Evolutionary conservation across 2,888 invertebrate genomes (phyloP).

Genomic region (Oasisia sp.): DNA sequence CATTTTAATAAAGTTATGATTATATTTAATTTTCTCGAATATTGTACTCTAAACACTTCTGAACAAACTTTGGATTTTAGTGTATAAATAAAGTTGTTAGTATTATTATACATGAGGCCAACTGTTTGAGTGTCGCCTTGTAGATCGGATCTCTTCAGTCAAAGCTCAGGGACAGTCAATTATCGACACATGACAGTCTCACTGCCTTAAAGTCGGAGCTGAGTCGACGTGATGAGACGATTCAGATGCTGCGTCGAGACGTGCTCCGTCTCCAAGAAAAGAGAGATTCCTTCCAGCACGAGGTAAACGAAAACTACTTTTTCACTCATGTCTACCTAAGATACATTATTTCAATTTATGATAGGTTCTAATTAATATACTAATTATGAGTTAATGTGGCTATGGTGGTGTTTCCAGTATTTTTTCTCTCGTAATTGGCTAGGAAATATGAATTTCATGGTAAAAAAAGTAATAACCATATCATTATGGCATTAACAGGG

Average conservation of each 20-base stretch:
- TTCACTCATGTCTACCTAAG: neutral
- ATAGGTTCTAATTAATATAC: neutral
- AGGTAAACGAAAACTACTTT: constrained; percentile 46
- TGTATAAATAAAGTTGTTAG: neutral
- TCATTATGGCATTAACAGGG: neutral
- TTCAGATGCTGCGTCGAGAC: constrained; percentile 60
- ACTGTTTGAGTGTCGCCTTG: neutral
- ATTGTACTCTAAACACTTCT: no score
- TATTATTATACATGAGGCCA: neutral
- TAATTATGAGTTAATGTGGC: neutral
- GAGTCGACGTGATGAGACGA: constrained; percentile 60
- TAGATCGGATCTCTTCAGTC: constrained; percentile 57
- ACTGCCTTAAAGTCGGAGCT: constrained; percentile 60
- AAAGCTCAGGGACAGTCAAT: constrained; percentile 54
- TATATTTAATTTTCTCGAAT: no score
- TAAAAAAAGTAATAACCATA: neutral
- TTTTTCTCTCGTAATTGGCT: neutral
- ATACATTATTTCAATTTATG: neutral
- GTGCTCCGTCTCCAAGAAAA: constrained; percentile 60
- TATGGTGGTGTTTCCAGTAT: neutral
- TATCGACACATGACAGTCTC: constrained; percentile 57
- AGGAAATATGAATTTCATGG: neutral
- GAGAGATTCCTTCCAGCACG: constrained; percentile 55
- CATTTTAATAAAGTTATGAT: no score
- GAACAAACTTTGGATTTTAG: no score